Evolutionary conservation across 2,888 invertebrate species (phyloP).

Genomic region (Exephanes ischioxanthus): DNA sequence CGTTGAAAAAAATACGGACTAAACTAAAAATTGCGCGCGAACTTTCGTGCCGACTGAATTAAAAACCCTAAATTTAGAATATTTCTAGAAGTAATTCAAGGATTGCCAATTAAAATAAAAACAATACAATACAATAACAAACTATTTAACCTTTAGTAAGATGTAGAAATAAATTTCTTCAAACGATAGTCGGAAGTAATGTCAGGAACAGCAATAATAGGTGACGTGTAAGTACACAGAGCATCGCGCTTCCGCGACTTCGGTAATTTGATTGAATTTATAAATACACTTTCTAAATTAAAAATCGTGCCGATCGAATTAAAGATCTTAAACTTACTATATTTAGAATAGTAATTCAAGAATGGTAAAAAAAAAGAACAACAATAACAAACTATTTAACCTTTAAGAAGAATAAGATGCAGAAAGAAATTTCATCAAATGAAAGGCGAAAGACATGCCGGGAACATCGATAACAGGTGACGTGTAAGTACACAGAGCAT

Average conservation of each 20-base stretch:
- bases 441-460: slow-evolving; percentile 24
- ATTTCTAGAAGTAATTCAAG: not conserved
- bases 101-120: not conserved
- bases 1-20: not conserved
- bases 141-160: not conserved
- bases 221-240: slow-evolving; percentile 59
- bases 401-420: not conserved
- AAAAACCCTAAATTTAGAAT: not conserved
- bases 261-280: slow-evolving; percentile 1
- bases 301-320: not conserved
- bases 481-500: slow-evolving; percentile 54
- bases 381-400: not conserved
- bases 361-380: not conserved
- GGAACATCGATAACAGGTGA: slow-evolving; percentile 53
- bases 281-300: not conserved
- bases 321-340: not conserved
- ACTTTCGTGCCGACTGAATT: not conserved
- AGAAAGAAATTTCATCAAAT: not conserved
- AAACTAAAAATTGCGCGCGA: not conserved
- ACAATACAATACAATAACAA: not conserved
- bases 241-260: not conserved
- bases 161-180: not conserved
- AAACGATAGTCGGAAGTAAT: slow-evolving; percentile 2
- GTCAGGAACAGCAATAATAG: slow-evolving; percentile 41
- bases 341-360: not conserved